Evolutionary conservation across 2,797 vertebrate genomes (phyloP).

Genomic region (Cichlasoma orientale): DNA sequence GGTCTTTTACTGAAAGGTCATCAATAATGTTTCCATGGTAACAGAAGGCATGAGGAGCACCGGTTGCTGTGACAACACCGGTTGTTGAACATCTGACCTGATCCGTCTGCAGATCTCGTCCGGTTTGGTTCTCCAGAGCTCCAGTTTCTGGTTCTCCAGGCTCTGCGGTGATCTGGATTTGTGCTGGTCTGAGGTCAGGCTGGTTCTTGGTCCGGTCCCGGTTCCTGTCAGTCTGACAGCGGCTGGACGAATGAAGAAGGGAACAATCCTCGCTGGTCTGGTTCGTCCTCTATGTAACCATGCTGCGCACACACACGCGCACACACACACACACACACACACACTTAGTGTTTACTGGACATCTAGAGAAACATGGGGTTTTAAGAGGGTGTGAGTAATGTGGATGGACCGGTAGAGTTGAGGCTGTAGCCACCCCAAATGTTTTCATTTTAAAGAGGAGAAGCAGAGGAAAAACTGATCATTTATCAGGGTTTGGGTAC

Average conservation of each 20-base stretch:
- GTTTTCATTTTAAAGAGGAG: too few species aligned
- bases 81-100: background rate
- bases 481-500: too few species aligned
- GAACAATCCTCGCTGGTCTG: conserved; percentile 85
- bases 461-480: too few species aligned
- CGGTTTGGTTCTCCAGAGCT: conserved; percentile 9
- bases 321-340: conserved; percentile 15
- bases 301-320: conserved; percentile 70
- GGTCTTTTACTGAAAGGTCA: background rate
- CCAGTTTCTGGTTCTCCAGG: conserved; percentile 4
- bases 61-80: conserved; percentile 1
- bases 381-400: background rate
- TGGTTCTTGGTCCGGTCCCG: background rate
- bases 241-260: conserved; percentile 84
- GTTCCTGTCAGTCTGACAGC: conserved; percentile 74
- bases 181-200: background rate
- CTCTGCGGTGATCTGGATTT: background rate
- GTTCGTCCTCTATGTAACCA: conserved; percentile 85
- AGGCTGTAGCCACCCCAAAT: too few species aligned
- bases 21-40: conserved; percentile 19
- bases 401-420: too few species aligned
- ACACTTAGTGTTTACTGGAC: background rate
- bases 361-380: background rate
- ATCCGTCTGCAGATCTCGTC: background rate
- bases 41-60: conserved; percentile 12